Evolutionary conservation across 2,888 invertebrate genomes (phyloP).

Genomic region (Limnephilus auricula): DNA sequence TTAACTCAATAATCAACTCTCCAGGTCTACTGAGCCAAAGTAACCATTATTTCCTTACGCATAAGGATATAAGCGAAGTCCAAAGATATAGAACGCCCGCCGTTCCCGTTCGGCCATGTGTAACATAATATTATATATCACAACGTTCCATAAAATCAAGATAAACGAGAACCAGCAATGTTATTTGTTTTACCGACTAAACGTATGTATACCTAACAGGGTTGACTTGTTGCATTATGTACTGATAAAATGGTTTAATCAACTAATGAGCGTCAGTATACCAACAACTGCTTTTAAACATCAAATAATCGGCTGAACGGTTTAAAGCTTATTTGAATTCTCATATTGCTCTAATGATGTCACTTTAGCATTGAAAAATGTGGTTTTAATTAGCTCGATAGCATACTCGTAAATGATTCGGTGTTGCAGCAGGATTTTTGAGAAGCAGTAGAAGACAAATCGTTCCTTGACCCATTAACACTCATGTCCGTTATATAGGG

Average conservation of each 20-base stretch:
- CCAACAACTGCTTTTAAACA: neutral
- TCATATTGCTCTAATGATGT: neutral
- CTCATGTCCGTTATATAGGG: neutral
- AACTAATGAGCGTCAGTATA: neutral
- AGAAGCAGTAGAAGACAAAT: neutral
- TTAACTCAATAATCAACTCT: too few relatives aligned
- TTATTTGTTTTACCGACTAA: slow-evolving; percentile 23
- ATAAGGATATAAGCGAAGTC: too few relatives aligned
- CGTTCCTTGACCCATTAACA: neutral
- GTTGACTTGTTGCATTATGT: slow-evolving; percentile 8
- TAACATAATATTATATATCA: too few relatives aligned
- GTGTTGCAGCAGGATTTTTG: neutral
- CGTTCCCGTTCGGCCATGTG: too few relatives aligned
- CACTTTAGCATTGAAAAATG: neutral
- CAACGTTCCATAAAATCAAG: slow-evolving; percentile 14
- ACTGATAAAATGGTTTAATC: slow-evolving; percentile 11
- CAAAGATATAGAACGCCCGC: too few relatives aligned
- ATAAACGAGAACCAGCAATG: neutral
- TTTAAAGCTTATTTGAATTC: neutral
- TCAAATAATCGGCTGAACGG: neutral
- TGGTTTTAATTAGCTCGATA: neutral
- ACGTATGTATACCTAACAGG: neutral
- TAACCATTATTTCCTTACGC: too few relatives aligned
- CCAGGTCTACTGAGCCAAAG: too few relatives aligned
- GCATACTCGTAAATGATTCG: too few relatives aligned